Conservation (phyloP, 2,797 vertebrate genomes). For the Acipenser ruthenus region DNA sequence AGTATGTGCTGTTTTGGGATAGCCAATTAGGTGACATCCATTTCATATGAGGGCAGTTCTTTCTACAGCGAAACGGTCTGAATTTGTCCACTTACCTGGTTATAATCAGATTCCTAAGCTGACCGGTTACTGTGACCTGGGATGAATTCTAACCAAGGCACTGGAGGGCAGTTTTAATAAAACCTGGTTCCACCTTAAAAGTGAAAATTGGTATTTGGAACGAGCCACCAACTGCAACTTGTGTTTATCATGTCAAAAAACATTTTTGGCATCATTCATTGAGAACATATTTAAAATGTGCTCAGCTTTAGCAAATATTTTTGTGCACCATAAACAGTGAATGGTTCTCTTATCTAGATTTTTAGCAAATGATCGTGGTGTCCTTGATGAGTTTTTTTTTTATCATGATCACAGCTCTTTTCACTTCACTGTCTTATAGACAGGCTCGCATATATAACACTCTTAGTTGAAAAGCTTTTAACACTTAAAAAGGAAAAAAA, state of each 20-base stretch:
- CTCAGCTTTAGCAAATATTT: conserved; percentile 31
- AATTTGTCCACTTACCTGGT: no score
- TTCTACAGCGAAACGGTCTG: no score
- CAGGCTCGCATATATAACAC: conserved; percentile 60
- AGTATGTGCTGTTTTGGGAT: neutral
- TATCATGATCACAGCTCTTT: conserved; percentile 69
- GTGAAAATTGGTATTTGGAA: conserved; percentile 51
- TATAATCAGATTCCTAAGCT: no score
- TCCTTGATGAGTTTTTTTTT: conserved; percentile 64
- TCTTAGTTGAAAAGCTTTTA: conserved; percentile 67
- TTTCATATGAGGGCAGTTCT: neutral
- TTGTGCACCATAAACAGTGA: conserved; percentile 47
- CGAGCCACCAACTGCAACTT: conserved; percentile 47
- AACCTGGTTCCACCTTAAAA: conserved; percentile 44
- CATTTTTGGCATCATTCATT: conserved; percentile 47
- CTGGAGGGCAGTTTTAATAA: no score
- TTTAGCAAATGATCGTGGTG: conserved; percentile 65
- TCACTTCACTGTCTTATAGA: conserved; percentile 57
- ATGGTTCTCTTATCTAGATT: conserved; percentile 60
- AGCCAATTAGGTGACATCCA: neutral
- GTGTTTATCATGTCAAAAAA: conserved; percentile 50
- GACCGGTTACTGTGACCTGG: no score
- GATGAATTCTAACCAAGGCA: no score
- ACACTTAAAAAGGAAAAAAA: conserved; percentile 70
- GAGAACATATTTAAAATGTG: conserved; percentile 33